These are phyloP conservation scores for Lasiurus cinereus DNA, from an alignment of 2,113 vertebrate genomes.

Conservation along the genomic window DNA sequence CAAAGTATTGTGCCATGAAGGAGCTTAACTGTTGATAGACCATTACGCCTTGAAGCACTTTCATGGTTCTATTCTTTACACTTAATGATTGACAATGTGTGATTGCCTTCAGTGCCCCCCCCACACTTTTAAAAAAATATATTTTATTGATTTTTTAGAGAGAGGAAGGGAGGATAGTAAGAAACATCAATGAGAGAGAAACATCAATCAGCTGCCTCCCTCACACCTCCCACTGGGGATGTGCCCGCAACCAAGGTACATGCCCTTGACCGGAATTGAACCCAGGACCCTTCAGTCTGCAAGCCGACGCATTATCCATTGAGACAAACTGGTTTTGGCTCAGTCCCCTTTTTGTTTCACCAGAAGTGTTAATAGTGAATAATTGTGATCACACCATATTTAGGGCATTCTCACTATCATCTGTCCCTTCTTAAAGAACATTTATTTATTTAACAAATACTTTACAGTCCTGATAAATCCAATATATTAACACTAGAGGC, in stretches of 20 bases:
- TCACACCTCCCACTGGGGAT: too few relatives aligned
- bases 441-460: slow-evolving; percentile 39
- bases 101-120: background rate
- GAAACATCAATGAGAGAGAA: too few relatives aligned
- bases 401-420: background rate
- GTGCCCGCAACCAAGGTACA: too few relatives aligned
- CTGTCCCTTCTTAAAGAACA: background rate
- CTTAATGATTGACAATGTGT: background rate
- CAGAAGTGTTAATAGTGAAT: background rate
- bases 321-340: too few relatives aligned
- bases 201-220: too few relatives aligned
- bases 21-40: background rate
- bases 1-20: slow-evolving; percentile 1
- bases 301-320: too few relatives aligned
- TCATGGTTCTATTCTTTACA: background rate
- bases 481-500: background rate
- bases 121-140: too few relatives aligned
- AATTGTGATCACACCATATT: background rate
- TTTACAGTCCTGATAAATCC: background rate
- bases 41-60: background rate
- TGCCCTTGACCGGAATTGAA: too few relatives aligned
- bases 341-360: slow-evolving; percentile 45
- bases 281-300: too few relatives aligned
- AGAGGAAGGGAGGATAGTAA: too few relatives aligned
- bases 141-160: too few relatives aligned